Percentiles rank a stretch among this genome's conserved stretches.
These are phyloP conservation scores for Motacilla tschutschensis DNA, from an alignment of 2,113 vertebrate species.

Conservation along the genomic window DNA sequence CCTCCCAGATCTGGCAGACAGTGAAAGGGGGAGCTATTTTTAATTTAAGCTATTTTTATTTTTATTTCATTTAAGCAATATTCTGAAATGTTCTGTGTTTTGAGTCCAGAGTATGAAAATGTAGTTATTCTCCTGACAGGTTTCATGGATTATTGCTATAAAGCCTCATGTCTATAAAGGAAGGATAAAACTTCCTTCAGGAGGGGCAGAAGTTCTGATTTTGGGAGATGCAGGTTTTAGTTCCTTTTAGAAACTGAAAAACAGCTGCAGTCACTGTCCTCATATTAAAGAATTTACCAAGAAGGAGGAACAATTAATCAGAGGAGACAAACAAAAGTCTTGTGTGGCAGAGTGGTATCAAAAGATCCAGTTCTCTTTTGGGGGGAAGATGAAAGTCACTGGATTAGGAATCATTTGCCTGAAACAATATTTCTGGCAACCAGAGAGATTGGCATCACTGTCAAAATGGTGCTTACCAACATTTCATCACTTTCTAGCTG, in stretches of 20 bases:
- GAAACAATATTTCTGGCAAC: background rate
- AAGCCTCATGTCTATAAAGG: background rate
- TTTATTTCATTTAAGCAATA: background rate
- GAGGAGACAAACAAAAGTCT: background rate
- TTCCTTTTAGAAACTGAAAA: background rate
- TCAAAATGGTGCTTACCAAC: background rate
- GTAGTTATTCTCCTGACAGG: background rate
- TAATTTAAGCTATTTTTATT: background rate
- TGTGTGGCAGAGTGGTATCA: background rate
- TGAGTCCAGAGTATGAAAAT: slow-evolving; percentile 10
- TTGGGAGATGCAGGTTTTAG: background rate
- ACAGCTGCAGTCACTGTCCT: background rate
- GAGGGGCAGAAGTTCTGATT: background rate
- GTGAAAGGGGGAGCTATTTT: slow-evolving; percentile 54
- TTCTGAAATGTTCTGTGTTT: slow-evolving; percentile 35
- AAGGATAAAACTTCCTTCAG: background rate
- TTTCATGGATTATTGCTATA: slow-evolving; percentile 9
- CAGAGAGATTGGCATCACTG: background rate
- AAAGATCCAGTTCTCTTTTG: background rate
- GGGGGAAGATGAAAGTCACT: background rate
- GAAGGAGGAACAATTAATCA: background rate
- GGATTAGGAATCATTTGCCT: background rate
- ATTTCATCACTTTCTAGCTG: background rate
- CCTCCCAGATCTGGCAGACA: slow-evolving; percentile 45
- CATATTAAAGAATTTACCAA: background rate